Evolutionary conservation across 2,797 vertebrate genomes (phyloP).

Genomic region (Macrochelys suwanniensis): DNA sequence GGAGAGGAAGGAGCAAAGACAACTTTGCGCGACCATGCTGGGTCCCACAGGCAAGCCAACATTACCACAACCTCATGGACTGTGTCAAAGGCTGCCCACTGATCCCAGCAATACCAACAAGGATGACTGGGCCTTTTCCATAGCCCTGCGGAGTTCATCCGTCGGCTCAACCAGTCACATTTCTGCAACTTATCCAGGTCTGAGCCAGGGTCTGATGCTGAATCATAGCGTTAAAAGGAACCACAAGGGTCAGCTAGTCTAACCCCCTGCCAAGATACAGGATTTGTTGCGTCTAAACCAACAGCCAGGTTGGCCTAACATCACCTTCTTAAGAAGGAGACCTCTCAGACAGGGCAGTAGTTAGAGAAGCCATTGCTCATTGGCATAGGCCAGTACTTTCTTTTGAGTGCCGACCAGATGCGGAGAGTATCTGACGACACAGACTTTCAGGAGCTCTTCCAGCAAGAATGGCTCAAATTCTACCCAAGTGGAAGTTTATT

Average conservation of each 20-base stretch:
- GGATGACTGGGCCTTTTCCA: background rate
- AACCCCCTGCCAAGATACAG: too few species aligned
- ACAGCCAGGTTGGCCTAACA: too few species aligned
- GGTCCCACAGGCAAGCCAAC: too few species aligned
- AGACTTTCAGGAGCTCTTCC: background rate
- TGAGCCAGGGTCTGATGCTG: background rate
- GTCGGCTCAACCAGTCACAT: accelerated
- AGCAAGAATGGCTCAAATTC: background rate
- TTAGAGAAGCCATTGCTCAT: background rate
- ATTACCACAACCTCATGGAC: too few species aligned
- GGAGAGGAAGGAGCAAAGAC: too few species aligned
- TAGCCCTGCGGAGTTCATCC: background rate
- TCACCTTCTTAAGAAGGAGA: accelerated
- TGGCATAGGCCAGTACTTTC: background rate
- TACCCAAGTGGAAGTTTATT: background rate
- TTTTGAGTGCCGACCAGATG: background rate
- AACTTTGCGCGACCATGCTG: too few species aligned
- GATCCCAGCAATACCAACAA: background rate
- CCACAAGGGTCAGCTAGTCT: too few species aligned
- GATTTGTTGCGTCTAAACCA: too few species aligned
- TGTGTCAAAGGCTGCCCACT: background rate
- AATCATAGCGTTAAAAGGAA: too few species aligned
- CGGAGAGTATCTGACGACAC: background rate
- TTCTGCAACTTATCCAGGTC: background rate
- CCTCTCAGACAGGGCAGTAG: background rate